Base-by-base conservation (phyloP, 2,113 vertebrate species). In the Coregonus clupeaformis region DNA sequence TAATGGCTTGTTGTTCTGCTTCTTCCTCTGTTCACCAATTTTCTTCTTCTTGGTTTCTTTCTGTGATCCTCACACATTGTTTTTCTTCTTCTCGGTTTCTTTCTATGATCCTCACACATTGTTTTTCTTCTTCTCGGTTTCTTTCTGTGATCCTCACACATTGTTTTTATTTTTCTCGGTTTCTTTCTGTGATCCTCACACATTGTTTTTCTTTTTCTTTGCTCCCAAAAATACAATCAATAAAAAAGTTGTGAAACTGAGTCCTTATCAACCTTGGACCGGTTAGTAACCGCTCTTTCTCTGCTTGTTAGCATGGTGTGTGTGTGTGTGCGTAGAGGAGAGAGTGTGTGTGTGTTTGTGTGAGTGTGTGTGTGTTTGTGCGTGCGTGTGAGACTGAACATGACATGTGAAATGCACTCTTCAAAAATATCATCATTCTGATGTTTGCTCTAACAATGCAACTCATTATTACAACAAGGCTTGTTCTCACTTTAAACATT, bases 181-280 rank as follows among this genome's bases (percentile, higher is more conserved):
- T n/a, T n/a, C 91, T 97, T 97, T 95, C 94, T 94, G 96, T 97
- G 94, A 95, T 92, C 94, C 94, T 96, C 95, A 94, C 92, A 90
- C 88, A 78, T 91, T 82, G 84, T 88, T 91, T 89, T 89, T 87
- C 89, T 94, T 92, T 94, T 93, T 92, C 91, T 93, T 93, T 94
- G 92, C 91, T 92, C 90, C 91, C 91, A 77, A 88, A 89, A 85
- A 82, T 84, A 86, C 88, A 88, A 91, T 89, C 90, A 78, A 52
- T 52, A 88, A 92, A 92, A 93, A 98, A 99, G 98, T 98, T 97
- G 96, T 95, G 97, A 99, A 95, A 97, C 96, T 96, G 98, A 99
- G 95, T 97, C 98, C 95, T 94, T 99, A 96, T 99, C 96, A 91
- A 96, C 94, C 92, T 94, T 99, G 96, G 98, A 99, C 96, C 96